Base-by-base conservation (phyloP, 1,140 invertebrate genomes). In the Solenopsis fugax region DNA sequence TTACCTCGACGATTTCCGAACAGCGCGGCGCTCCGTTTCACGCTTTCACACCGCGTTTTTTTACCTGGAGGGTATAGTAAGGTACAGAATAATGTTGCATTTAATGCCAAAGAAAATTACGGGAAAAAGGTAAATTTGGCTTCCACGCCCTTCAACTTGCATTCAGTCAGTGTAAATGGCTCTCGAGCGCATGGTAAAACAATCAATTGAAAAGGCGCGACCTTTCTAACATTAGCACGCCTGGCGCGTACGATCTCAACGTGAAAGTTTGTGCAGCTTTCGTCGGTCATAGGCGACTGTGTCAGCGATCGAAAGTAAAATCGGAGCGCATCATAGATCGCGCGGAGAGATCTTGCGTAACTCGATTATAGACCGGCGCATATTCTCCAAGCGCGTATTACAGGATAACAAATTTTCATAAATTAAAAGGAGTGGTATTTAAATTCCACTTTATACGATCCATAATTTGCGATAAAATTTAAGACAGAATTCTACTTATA, bases 221-320 rank as follows among this genome's bases (percentile, higher is more conserved):
- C 41, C 52, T 72, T 58, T 58, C 62, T 48, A 45, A 58, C 21
- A 73, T 82, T 73, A 82, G 24, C 67, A 60, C 41, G 62, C 48
- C 6, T 16, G 29, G 18, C 48, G 77, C 62, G 62, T 50, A 80
- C 45, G 6, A 80, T 72, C 4, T 2, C 13, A 12, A 29, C 52
- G 88, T 85, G 88, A 89, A 89, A 89, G 88, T 88, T 72, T 52
- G 29, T 29, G 50, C 21, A 24, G 41, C 75, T 89, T 88, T 89
- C 88, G 52, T 88, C 67, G 24, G 37, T 65, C 58, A n/a, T 16
- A 21, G 21, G 29, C 10, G 64, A 72, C 29, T 29, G 54, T 76
- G 29, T 58, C 86, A 84, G 58, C 85, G 45, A 56, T 86, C 87
- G 88, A 89, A 88, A 89, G 87, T 89, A 89, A 89, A 89, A 89